phyloP scores from a whole-genome alignment of 2,113 vertebrate species.

The Poecile atricapillus region DNA sequence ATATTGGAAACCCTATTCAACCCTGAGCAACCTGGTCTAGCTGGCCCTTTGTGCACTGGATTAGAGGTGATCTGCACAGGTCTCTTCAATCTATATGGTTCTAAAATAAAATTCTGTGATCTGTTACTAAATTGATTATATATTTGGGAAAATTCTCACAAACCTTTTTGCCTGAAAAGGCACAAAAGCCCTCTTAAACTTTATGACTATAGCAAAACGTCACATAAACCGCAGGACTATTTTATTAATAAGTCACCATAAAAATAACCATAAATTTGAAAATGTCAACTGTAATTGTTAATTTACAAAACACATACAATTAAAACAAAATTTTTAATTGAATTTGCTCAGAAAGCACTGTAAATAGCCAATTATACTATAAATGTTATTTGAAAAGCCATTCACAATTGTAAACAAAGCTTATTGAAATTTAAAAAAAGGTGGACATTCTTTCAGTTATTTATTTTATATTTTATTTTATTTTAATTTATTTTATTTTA shows the following conservation, averaged over 20 bases:
- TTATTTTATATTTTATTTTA: neutral
- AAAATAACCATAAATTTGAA: neutral
- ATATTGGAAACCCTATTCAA: neutral
- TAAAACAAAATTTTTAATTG: neutral
- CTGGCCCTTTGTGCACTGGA: neutral
- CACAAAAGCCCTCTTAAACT: neutral
- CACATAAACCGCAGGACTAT: neutral
- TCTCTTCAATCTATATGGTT: neutral
- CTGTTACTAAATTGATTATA: neutral
- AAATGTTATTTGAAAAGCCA: neutral
- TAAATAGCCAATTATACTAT: neutral
- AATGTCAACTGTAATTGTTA: neutral
- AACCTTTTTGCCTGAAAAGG: neutral
- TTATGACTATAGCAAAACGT: neutral
- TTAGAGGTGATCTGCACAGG: neutral
- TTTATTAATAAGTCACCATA: neutral
- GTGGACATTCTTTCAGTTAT: neutral
- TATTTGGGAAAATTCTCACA: neutral
- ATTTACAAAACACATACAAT: neutral
- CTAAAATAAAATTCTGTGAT: neutral
- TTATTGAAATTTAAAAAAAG: neutral
- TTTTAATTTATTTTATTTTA: neutral
- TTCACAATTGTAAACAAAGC: neutral
- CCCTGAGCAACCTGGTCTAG: neutral
- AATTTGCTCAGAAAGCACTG: neutral